Evolutionary conservation across 1,140 invertebrate species (phyloP), one percentile per base, ranked within the genome.

Genomic region (Drosophila kohkoa): DNA sequence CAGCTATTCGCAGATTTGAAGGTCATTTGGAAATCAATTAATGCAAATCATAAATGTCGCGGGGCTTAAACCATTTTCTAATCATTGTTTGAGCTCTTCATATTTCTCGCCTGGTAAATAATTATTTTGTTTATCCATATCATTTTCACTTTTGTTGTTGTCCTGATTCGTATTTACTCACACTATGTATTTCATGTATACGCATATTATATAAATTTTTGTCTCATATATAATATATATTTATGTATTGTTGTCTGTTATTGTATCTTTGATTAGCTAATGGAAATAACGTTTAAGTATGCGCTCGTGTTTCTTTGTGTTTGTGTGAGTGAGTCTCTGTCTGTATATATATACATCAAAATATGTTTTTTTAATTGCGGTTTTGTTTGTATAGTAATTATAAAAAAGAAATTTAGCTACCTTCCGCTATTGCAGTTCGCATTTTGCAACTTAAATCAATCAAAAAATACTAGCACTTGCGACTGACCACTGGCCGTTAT

Each of bases 321-420:
- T n/a, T 68, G 72, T 65, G 52, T 64, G 5, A 58, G 49, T 35
- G 6, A 60, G 11, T 69, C 35, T 65, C 8, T 4, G 20, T 68
- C 38, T 77, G 58, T 63, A 28, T 74, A 4, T 82, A 82, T 79
- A 87, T 89, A 87, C 83, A 87, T 88, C 85, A 74, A 87, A 83
- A 87, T 80, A 83, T 25, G 20, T 88, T 75, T 82, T 35, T 76
- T 72, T 71, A 75, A 73, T 79, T 74, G 77, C 68, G 43, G 52
- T 86, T 38, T 32, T 32, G 5, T 10, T 82, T 82, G 68, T 86
- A 79, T 79, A 82, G 59, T 86, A 82, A 64, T 86, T 64, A 78
- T 88, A 79, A 64, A 88, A 89, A 89, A 79, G 43, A 89, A 89
- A 85, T 90, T 90, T 86, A 85, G 78, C 81, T 89, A 90, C 69